Base-by-base conservation (phyloP, 2,888 invertebrate species). In the Capitulum mitella region DNA sequence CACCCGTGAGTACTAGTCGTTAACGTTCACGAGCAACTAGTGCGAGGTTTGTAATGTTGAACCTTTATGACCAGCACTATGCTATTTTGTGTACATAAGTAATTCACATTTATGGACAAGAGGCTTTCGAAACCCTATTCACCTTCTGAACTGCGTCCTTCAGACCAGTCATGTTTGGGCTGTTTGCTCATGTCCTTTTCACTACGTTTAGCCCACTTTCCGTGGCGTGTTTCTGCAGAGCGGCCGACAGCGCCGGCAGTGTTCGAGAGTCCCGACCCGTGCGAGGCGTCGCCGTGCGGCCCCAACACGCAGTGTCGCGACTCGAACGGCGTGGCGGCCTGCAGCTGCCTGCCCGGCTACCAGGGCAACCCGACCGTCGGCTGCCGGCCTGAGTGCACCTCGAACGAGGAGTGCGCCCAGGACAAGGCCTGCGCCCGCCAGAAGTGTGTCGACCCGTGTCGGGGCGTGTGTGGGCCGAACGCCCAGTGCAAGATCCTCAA, bases 391-490 rank as follows among this genome's bases (percentile, higher is more conserved):
- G 92, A 93, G 86, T 94, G 94, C 85, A 90, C 92, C 82, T 90
- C 92, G 80, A 93, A 93, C 84, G 91, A 92, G 0, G 94, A 94
- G 85, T 94, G 94, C 84, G 84, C 88, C 92, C 85, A 89, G 91
- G 82, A 81, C 78, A 93, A 93, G 29, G 93, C 93, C 26, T 94
- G 94, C 84, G 90, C 94, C 48, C 91, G 91, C 82, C 92, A 76
- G 34, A 46, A 80, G 78, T 93, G 93, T 84, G 87, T 86, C 80
- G 91, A 93, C 84, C 93, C 93, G 32, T 93, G 32, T 40, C 80
- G 79, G 14, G 81, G 80, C 10, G 70, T 92, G 19, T 83, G 84
- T 77, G 83, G 83, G 19, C 77, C 82, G 51, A 81, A 82, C 89
- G 92, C 84, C 88, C 88, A 82, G 14, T 83, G 83, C 79, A 80